Evolutionary conservation across 2,888 invertebrate genomes (phyloP), one percentile per base, ranked within the genome.

Genomic region (Synanthedon myopaeformis): DNA sequence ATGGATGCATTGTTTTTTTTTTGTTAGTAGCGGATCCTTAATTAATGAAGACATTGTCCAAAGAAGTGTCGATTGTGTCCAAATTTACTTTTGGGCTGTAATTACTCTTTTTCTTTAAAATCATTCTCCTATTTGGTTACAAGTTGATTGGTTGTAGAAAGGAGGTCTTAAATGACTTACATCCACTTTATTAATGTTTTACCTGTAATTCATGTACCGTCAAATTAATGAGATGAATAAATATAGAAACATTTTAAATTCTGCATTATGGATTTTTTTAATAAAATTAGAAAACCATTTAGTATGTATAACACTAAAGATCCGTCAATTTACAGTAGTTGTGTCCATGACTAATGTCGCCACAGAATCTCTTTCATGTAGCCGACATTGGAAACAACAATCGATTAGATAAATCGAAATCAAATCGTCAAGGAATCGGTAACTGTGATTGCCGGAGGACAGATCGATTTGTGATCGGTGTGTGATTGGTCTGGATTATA

Each of bases 31-130:
- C 66, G 61, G 60, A 59, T 62, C 66, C 19, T 72, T 71, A 67
- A 65, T 67, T 79, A 82, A 85, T 84, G 77, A 80, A 82, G 82
- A 79, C 79, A 76, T 82, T 78, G 74, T 28, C 73, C 76, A 79
- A 76, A 76, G 69, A 73, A 63, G 62, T 70, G 72, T 72, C 72
- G 74, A 70, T 65, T 72, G 66, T 63, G 67, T 79, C 35, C 35
- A 35, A 35, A 35, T 35, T 35, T 35, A 35, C 35, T 35, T 35
- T 8, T 35, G 35, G 10, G 35, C 35, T 35, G 35, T 35, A 35
- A 35, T 35, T 35, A 35, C 35, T 35, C 35, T 35, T 10, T 10
- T 35, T 35, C 35, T 35, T 35, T 35, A 10, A 35, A 10, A 35
- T 2, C 35, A 35, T 35, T 6, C 0, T 8, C 35, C 35, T 10